These are phyloP conservation scores for Dorcus hopei DNA, from an alignment of 2,888 invertebrate genomes.

Conservation along the genomic window DNA sequence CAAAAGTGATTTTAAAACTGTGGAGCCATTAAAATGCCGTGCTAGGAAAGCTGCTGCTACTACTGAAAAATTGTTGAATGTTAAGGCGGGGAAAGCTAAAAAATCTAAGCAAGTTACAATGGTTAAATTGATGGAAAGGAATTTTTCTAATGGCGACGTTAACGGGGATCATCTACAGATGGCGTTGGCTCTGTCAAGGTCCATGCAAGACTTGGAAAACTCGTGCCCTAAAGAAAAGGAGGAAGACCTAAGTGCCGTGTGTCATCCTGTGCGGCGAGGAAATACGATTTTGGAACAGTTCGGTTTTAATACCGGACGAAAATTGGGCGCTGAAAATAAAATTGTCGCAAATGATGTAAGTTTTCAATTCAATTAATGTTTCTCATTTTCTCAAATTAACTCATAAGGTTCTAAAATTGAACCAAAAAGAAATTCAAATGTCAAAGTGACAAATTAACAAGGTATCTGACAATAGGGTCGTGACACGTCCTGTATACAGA, in stretches of 20 bases:
- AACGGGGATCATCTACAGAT: slow-evolving; percentile 65
- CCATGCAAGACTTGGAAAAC: slow-evolving; percentile 43
- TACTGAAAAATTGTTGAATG: no score
- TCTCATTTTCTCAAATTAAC: neutral
- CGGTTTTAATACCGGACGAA: slow-evolving; percentile 52
- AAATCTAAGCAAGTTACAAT: slow-evolving; percentile 32
- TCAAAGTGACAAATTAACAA: no score
- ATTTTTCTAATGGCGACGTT: slow-evolving; percentile 54
- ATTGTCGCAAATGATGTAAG: slow-evolving; percentile 20
- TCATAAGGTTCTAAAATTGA: no score
- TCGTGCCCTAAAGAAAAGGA: slow-evolving; percentile 9
- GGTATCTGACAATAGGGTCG: no score
- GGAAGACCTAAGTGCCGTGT: slow-evolving; percentile 12
- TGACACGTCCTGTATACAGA: no score
- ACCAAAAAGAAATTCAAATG: no score
- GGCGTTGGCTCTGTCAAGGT: slow-evolving; percentile 65
- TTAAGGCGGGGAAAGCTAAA: slow-evolving; percentile 23
- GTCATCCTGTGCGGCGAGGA: slow-evolving; percentile 25
- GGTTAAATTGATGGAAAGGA: slow-evolving; percentile 49
- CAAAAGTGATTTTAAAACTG: slow-evolving; percentile 39
- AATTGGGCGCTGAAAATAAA: neutral
- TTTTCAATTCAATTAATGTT: neutral
- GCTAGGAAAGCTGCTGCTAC: slow-evolving; percentile 8
- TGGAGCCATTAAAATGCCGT: slow-evolving; percentile 27
- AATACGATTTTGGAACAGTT: slow-evolving; percentile 56